Evolutionary conservation across 2,113 vertebrate genomes (phyloP).

Genomic region (Sceloporus undulatus): DNA sequence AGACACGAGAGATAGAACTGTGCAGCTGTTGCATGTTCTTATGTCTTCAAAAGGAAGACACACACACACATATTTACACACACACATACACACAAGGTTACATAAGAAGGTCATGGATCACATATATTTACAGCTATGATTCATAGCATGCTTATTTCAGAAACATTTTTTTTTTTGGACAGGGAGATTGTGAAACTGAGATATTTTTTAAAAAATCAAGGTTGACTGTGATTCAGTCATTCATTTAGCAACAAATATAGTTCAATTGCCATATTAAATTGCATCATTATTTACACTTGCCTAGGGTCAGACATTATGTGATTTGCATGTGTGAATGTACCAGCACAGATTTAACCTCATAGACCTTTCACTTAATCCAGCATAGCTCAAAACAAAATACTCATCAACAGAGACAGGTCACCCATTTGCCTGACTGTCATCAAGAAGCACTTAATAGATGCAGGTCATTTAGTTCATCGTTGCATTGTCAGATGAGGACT

Average conservation of each 20-base stretch:
- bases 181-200: background rate
- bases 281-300: background rate
- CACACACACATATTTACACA: background rate
- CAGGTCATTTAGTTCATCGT: background rate
- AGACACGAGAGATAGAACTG: conserved; percentile 58
- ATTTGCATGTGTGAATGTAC: background rate
- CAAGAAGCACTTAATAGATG: background rate
- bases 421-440: background rate
- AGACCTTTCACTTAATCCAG: background rate
- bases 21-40: conserved; percentile 75
- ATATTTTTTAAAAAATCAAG: background rate
- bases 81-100: background rate
- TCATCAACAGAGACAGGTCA: background rate
- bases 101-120: background rate
- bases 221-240: background rate
- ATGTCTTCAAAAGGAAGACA: background rate
- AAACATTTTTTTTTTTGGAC: background rate
- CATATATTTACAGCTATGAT: background rate
- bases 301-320: background rate
- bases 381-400: background rate
- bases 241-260: background rate
- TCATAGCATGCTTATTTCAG: background rate
- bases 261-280: background rate
- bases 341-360: background rate
- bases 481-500: background rate